Evolutionary conservation across 2,113 vertebrate species (phyloP), one percentile per base, ranked within the genome.

Genomic region (Aix galericulata): DNA sequence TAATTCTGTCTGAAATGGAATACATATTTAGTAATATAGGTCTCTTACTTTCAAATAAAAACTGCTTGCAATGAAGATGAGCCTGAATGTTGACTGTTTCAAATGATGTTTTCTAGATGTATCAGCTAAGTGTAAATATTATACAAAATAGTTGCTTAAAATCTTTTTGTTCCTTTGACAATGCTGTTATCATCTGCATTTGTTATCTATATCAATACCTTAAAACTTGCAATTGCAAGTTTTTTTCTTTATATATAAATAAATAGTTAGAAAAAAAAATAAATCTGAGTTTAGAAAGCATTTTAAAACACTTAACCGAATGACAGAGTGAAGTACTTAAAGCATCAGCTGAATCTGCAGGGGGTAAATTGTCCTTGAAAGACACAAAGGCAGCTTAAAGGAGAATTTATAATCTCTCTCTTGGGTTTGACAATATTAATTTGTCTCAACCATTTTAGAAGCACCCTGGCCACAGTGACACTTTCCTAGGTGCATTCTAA

Each of bases 371-470:
- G 97, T 92, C 98, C 97, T 98, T 98, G 98, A 97, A 97, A 97
- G 95, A 96, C 80, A 79, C 17, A 38, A 97, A 96, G 79, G 69
- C 91, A 96, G 68, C 69, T 97, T 97, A 98, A 97, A 96, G 92
- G 94, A 64, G 94, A 98, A 98, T 98, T 98, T 92, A 97, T 97
- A 97, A 97, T 96, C 64, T 82, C 94, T 96, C 97, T 97, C 97
- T 94, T 82, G 96, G 94, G 97, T 94, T 97, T 97, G 97, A 97
- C 97, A 96, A 96, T 97, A 98, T 97, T 98, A 98, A 98, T 98
- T 98, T 98, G 92, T 97, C 96, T 97, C 95, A 97, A 97, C 94
- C 79, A 80, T 96, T 95, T 97, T 95, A 96, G 93, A 98, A 97
- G 84, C 78, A 67, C 89, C 89, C 91, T 95, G 95, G 89, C 90